Evolutionary conservation across 64 coral and sea anemone species (phyloP).

Genomic region (Actinia tenebrosa): DNA sequence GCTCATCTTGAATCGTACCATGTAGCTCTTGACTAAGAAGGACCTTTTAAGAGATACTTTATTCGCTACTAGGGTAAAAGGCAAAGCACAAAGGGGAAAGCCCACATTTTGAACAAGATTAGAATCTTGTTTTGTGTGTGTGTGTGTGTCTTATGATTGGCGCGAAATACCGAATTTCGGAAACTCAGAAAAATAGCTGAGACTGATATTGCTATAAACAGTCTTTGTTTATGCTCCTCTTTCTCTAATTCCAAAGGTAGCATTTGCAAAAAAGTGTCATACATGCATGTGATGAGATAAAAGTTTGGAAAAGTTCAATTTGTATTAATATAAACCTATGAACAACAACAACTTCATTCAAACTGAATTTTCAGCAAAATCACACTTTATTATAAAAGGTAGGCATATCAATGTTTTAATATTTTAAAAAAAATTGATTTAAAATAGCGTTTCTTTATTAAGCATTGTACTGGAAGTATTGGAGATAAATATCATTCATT

Average conservation of each 20-base stretch:
- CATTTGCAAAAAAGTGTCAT: too few species aligned
- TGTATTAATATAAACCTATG: neutral
- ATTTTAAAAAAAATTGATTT: neutral
- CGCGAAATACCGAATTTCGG: too few species aligned
- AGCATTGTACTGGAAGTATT: neutral
- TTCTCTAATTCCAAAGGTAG: too few species aligned
- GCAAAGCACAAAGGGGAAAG: neutral
- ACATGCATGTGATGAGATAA: too few species aligned
- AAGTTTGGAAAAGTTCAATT: too few species aligned
- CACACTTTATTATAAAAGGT: slow-evolving; percentile 6
- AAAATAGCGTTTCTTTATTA: neutral
- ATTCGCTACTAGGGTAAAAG: too few species aligned
- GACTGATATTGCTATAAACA: too few species aligned
- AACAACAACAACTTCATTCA: neutral
- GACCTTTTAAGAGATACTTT: neutral
- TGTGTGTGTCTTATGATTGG: too few species aligned
- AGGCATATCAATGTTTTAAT: neutral
- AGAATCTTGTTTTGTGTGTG: neutral
- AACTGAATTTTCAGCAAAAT: neutral
- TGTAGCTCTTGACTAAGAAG: neutral
- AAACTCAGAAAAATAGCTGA: too few species aligned
- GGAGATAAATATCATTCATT: neutral
- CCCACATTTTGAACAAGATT: neutral
- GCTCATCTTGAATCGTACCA: neutral
- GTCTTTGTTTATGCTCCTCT: too few species aligned